Base-by-base conservation (phyloP, 2,888 invertebrate species). In the Lordiphosa andalusiaca region DNA sequence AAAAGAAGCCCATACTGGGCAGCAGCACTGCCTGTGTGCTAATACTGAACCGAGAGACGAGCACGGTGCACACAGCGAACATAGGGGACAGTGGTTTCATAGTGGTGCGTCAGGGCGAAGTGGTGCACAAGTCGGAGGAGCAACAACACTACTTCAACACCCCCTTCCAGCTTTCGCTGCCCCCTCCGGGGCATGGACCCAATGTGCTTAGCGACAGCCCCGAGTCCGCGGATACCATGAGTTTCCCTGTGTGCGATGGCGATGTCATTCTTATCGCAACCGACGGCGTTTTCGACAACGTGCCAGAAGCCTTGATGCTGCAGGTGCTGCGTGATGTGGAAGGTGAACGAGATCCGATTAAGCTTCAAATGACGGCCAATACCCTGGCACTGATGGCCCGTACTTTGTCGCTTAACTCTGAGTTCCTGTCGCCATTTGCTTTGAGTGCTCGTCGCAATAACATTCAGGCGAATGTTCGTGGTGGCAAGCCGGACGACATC, bases 141-240 rank as follows among this genome's bases (percentile, higher is more conserved):
- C 99, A 99, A 87, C 98, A 98, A 86, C 99, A 99, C 90, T 98
- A 98, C 91, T 99, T 99, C 90, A 99, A 99, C 91, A 98, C 99
- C 37, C 99, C 99, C 3, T 99, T 97, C 92, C 99, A 99, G 90
- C 92, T 99, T 69, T 96, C 98, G 47, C 91, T 98, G 77, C 96
- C 98, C 36, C 98, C 98, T 19, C 96, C 97, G 1, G 95, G 95
- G 10, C 95, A 95, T 76, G 94, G 95, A 71, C 93, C 94, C 66
- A 93, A 94, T 85, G 97, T 97, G 63, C 93, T 97, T 16, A 96
- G 96, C 89, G 98, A 98, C 90, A 95, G 97, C 89, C 98, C 98
- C 6, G 96, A 97, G 85, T 94, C 96, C 47, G 98, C 98, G 16
- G 95, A 96, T 69, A 95, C 95, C 38, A 93, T 95, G 19, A 94